A percentile compares a stretch with the other conserved stretches of the same genome.
Conservation (phyloP, 1,140 invertebrate species). For the Holotrichia oblita region DNA sequence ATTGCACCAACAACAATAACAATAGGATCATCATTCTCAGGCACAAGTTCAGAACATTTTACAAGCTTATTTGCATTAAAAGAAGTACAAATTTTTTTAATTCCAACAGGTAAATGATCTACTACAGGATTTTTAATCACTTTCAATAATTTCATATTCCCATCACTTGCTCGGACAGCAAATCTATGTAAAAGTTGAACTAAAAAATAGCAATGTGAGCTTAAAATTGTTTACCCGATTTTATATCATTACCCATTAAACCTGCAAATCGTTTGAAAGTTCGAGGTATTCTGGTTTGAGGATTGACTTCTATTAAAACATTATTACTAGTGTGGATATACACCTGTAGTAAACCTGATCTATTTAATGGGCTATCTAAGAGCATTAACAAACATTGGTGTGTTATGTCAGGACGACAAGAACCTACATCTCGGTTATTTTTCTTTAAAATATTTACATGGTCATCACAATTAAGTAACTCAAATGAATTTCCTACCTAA, state of each 20-base stretch:
- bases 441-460: slow-evolving; percentile 86
- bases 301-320: slow-evolving; percentile 98
- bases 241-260: slow-evolving; percentile 86
- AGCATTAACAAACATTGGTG: slow-evolving; percentile 97
- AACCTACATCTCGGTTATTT: slow-evolving; percentile 83
- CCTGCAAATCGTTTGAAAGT: slow-evolving; percentile 99
- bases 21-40: slow-evolving; percentile 81
- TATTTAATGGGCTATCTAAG: slow-evolving; percentile 94
- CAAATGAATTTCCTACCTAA: slow-evolving; percentile 87
- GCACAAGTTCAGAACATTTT: slow-evolving; percentile 84
- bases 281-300: slow-evolving; percentile 97
- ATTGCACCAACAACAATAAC: slow-evolving; percentile 96
- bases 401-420: slow-evolving; percentile 91
- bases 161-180: slow-evolving; percentile 88
- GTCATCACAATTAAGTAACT: slow-evolving; percentile 94
- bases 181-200: slow-evolving; percentile 97
- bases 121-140: slow-evolving; percentile 98
- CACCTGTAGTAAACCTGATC: slow-evolving; percentile 89
- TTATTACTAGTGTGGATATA: slow-evolving; percentile 96
- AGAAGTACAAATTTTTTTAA: slow-evolving; percentile 90
- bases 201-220: slow-evolving; percentile 62
- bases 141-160: slow-evolving; percentile 91
- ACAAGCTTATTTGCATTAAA: slow-evolving; percentile 84
- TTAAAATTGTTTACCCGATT: background rate
- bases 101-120: slow-evolving; percentile 95